Conservation (phyloP, 2,113 vertebrate genomes). For the Azemiops feae region DNA sequence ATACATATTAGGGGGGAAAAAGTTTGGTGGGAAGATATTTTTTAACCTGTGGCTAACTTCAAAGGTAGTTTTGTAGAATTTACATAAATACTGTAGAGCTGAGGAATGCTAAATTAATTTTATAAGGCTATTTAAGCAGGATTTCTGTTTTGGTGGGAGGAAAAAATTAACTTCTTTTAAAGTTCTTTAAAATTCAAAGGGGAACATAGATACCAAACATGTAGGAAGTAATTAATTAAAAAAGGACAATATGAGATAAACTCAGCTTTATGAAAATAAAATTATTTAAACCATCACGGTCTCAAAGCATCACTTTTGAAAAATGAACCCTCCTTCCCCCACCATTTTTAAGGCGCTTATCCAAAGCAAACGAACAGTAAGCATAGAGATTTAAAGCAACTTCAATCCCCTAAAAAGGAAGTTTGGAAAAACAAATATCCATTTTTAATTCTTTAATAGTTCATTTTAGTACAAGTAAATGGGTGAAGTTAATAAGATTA, state of each 20-base stretch:
- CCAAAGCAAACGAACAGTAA: constrained; percentile 13
- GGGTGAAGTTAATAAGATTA: not conserved
- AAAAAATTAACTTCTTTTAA: not conserved
- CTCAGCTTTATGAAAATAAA: not conserved
- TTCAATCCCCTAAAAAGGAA: constrained; percentile 15
- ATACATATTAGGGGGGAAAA: accelerated
- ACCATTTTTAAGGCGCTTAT: not conserved
- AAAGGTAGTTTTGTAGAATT: not conserved
- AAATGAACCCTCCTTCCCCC: not conserved
- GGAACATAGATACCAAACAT: not conserved
- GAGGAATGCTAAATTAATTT: not conserved
- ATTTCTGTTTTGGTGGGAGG: not conserved
- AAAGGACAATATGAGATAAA: not conserved
- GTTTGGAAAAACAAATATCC: not conserved
- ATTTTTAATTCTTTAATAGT: not conserved
- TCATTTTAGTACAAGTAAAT: not conserved
- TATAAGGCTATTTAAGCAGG: not conserved
- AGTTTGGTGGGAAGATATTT: not conserved
- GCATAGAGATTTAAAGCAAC: not conserved
- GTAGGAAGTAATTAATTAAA: not conserved
- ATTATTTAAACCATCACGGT: not conserved
- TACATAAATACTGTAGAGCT: not conserved
- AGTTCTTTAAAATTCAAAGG: not conserved
- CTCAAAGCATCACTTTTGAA: not conserved
- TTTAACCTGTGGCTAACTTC: not conserved